These are phyloP conservation scores for Stercorarius parasiticus DNA, from an alignment of 2,113 vertebrate genomes.

Conservation along the genomic window DNA sequence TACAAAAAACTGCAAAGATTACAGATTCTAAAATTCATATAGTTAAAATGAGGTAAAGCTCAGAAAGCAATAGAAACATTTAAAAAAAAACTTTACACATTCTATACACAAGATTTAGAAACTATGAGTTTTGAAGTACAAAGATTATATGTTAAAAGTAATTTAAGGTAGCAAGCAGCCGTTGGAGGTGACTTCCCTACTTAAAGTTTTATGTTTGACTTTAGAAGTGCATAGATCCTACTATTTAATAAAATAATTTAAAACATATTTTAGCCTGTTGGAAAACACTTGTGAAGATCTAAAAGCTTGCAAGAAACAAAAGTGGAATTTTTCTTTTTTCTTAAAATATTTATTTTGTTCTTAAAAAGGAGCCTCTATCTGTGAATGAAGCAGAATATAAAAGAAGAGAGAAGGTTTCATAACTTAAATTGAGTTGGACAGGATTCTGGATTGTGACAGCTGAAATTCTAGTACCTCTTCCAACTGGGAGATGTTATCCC, in stretches of 20 bases:
- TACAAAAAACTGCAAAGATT: neutral
- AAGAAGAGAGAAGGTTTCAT: neutral
- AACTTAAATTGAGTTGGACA: neutral
- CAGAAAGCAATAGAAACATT: neutral
- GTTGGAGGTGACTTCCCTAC: neutral
- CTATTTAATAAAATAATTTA: neutral
- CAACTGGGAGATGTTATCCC: neutral
- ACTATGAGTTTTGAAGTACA: neutral
- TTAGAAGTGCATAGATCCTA: neutral
- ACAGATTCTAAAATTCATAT: neutral
- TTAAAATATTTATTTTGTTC: neutral
- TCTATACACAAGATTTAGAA: neutral
- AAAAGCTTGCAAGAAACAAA: neutral
- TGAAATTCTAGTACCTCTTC: neutral
- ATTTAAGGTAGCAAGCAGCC: neutral
- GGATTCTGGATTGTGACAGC: neutral
- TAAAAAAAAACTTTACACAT: neutral
- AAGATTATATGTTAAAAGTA: neutral
- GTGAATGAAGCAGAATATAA: neutral
- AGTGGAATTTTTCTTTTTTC: neutral
- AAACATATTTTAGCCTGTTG: neutral
- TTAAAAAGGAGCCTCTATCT: neutral
- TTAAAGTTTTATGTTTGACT: neutral
- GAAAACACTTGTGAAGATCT: neutral
- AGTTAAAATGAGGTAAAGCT: neutral